These are phyloP conservation scores for Coleophora flavipennella DNA, from an alignment of 2,888 invertebrate species.

Conservation along the genomic window DNA sequence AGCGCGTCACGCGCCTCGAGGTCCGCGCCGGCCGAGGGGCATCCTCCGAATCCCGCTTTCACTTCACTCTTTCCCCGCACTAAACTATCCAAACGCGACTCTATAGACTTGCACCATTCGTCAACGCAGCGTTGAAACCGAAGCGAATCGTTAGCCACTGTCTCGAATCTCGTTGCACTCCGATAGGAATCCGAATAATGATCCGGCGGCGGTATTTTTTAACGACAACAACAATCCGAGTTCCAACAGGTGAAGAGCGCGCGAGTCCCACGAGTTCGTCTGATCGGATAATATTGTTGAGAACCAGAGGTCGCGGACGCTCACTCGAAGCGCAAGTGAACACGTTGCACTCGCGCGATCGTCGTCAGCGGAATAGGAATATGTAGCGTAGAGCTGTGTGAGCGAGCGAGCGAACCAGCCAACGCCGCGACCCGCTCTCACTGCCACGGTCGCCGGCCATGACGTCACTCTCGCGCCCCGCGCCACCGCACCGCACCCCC, in stretches of 20 bases:
- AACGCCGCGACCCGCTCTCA: constrained; percentile 62
- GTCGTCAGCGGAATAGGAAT: constrained; percentile 58
- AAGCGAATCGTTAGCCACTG: constrained; percentile 50
- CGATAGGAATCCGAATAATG: constrained; percentile 25
- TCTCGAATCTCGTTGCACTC: constrained; percentile 36
- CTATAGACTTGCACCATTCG: constrained; percentile 53
- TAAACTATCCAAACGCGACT: constrained; percentile 57
- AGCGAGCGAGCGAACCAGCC: constrained; percentile 51
- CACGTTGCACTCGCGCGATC: constrained; percentile 66
- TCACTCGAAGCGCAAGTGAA: constrained; percentile 34
- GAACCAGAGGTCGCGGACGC: constrained; percentile 42
- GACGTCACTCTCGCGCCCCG: constrained; percentile 32
- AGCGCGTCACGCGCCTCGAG: constrained; percentile 59
- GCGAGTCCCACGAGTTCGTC: constrained; percentile 41
- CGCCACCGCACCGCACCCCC: constrained; percentile 21
- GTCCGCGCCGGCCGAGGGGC: constrained; percentile 52
- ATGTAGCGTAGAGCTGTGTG: constrained; percentile 25
- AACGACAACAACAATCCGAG: constrained; percentile 47
- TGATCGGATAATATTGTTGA: constrained; percentile 26
- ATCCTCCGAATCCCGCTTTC: constrained; percentile 62
- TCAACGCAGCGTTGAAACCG: constrained; percentile 44
- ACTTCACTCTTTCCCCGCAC: constrained; percentile 67
- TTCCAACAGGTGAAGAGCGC: constrained; percentile 47
- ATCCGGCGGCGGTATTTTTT: constrained; percentile 28
- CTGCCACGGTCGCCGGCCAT: constrained; percentile 72